Conservation (phyloP, 2,113 vertebrate genomes). For the Oncorhynchus tshawytscha region DNA sequence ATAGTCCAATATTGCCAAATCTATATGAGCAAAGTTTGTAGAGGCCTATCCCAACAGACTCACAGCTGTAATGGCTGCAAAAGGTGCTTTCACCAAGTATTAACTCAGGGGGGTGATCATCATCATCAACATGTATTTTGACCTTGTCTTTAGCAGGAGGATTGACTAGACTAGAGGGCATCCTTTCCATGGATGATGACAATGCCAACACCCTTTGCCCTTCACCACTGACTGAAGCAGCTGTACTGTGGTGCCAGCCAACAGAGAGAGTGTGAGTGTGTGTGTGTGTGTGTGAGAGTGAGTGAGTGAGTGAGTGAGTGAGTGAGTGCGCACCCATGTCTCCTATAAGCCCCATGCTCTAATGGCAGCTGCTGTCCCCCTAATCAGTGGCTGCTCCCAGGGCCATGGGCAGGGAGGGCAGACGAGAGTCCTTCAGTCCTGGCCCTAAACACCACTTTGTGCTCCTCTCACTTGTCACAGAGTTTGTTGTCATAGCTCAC, state of each 20-base stretch:
- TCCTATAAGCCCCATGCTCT: constrained; percentile 3
- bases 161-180: not conserved
- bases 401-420: constrained; percentile 69
- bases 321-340: not conserved
- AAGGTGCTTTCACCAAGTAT: no score
- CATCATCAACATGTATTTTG: not conserved
- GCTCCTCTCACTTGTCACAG: constrained; percentile 72
- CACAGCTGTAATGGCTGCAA: no score
- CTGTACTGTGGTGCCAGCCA: not conserved
- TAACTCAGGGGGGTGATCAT: not conserved
- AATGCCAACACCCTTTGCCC: not conserved
- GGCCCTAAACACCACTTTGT: constrained; percentile 80
- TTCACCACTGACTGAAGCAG: not conserved
- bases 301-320: not conserved
- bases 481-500: constrained; percentile 64
- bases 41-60: no score
- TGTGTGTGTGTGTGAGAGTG: no score
- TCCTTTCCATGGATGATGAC: not conserved
- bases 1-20: no score
- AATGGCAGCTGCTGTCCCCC: constrained; percentile 7
- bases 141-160: not conserved
- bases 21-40: no score
- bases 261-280: no score
- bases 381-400: constrained; percentile 72
- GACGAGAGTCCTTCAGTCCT: constrained; percentile 67